Base-by-base conservation (phyloP, 1,140 invertebrate species). In the Melipona quadrifasciata region DNA sequence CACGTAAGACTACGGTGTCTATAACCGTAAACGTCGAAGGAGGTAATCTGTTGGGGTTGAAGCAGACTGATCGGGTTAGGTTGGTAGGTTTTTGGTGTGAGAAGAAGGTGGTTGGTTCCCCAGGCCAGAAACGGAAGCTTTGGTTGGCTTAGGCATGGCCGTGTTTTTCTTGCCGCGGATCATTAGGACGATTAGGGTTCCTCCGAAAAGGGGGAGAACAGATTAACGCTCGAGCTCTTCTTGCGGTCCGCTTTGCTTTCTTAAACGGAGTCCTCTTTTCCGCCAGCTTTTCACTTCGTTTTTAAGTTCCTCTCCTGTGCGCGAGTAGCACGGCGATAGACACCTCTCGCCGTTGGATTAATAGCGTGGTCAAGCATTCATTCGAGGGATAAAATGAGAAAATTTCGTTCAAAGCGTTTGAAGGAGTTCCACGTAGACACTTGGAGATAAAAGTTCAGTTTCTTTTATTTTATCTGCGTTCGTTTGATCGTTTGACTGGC, bases 151-250 rank as follows among this genome's bases (percentile, higher is more conserved):
- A 93, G 92, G 91, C 90, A 92, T 89, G 90, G 87, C 88, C 85
- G 90, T 94, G 93, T 94, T 94, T 94, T 94, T 94, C 93, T 94
- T 94, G 92, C 93, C 92, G 93, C 92, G 93, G 93, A 94, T 94
- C 93, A 94, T 94, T 94, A 94, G 93, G 91, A 93, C 93, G 93
- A 94, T 94, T 94, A 94, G 92, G 92, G 93, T 92, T 92, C 87
- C 87, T 89, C 86, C 86, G 84, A 80, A 93, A 93, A 92, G 91
- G 93, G 93, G 91, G 91, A 90, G 92, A 93, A 93, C 93, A 93
- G 93, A 94, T 94, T 94, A 94, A 88, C 89, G 75, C 65, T 47
- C 68, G 79, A 77, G 88, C 82, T 86, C 87, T 87, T 87, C 87
- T 86, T 89, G 80, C 81, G 85, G 88, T 82, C 85, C 81, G 72